These are phyloP conservation scores for Achlya flavicornis DNA, from an alignment of 2,888 invertebrate species.

Conservation along the genomic window DNA sequence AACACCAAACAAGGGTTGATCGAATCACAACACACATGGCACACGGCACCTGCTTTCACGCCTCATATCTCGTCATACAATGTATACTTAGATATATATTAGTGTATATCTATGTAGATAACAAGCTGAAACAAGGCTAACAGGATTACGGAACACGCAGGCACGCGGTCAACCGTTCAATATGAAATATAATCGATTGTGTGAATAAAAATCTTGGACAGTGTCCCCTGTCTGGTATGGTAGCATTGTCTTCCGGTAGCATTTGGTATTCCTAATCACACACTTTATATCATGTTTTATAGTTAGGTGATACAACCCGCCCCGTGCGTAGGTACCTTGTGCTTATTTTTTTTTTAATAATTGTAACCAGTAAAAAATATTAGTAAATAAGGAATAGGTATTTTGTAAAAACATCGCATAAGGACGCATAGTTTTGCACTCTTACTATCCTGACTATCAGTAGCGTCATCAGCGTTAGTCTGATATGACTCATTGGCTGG, in stretches of 20 bases:
- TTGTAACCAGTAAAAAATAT: too few relatives aligned
- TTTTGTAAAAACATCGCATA: too few relatives aligned
- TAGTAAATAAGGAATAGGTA: too few relatives aligned
- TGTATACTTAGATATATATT: conserved; percentile 23
- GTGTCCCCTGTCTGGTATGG: not conserved
- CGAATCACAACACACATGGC: conserved; percentile 2
- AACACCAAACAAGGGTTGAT: not conserved
- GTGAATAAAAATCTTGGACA: not conserved
- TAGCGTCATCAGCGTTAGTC: too few relatives aligned
- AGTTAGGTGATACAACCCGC: too few relatives aligned
- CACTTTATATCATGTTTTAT: too few relatives aligned
- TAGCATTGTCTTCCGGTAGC: not conserved
- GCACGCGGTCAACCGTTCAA: conserved; percentile 36
- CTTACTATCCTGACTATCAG: too few relatives aligned
- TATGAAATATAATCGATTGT: conserved; percentile 16
- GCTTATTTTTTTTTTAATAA: too few relatives aligned
- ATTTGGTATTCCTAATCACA: not conserved
- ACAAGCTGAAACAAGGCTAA: conserved; percentile 68
- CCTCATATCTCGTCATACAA: conserved; percentile 19
- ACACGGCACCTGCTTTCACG: conserved; percentile 15
- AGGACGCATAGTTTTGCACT: too few relatives aligned
- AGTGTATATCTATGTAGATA: conserved; percentile 39
- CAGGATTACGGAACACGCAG: conserved; percentile 59
- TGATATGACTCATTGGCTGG: too few relatives aligned
- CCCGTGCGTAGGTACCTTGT: too few relatives aligned